phyloP scores from a whole-genome alignment of 2,888 invertebrate genomes.

The Mesopsocus fuscifrons region DNA sequence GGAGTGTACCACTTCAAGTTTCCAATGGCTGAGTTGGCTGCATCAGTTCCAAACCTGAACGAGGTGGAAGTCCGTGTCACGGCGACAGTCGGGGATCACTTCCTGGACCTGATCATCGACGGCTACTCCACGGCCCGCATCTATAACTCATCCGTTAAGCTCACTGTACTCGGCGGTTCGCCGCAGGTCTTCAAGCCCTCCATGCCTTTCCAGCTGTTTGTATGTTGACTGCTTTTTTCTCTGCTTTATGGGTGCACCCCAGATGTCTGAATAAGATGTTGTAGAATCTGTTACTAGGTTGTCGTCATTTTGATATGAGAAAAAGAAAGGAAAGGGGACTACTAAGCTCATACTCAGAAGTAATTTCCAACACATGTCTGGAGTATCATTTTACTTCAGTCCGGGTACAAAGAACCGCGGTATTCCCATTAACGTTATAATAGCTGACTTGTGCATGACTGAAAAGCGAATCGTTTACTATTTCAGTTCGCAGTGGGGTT shows the following conservation, averaged over 20 bases:
- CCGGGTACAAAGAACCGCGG: too few species aligned
- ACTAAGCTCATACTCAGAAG: too few species aligned
- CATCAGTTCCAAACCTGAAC: slow-evolving; percentile 43
- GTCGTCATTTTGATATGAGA: too few species aligned
- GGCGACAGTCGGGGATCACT: slow-evolving; percentile 74
- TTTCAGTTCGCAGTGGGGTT: slow-evolving; percentile 66
- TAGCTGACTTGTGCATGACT: too few species aligned
- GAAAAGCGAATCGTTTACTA: too few species aligned
- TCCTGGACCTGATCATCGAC: slow-evolving; percentile 64
- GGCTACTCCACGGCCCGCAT: slow-evolving; percentile 77
- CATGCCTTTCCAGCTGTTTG: slow-evolving; percentile 76
- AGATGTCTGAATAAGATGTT: too few species aligned
- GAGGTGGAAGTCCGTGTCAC: slow-evolving; percentile 67
- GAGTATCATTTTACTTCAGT: too few species aligned
- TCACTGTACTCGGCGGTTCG: slow-evolving; percentile 71
- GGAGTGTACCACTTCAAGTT: slow-evolving; percentile 77
- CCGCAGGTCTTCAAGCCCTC: slow-evolving; percentile 91
- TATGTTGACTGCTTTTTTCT: slow-evolving; percentile 33
- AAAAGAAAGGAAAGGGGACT: too few species aligned
- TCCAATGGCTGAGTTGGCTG: slow-evolving; percentile 58
- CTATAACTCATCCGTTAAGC: slow-evolving; percentile 66
- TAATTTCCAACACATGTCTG: too few species aligned
- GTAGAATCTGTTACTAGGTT: too few species aligned
- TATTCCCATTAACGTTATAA: too few species aligned
- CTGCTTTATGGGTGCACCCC: too few species aligned